Percentiles rank a stretch among this genome's conserved stretches.
phyloP scores from a whole-genome alignment of 2,797 vertebrate species.

The Parauchenoglanis punctatus region DNA sequence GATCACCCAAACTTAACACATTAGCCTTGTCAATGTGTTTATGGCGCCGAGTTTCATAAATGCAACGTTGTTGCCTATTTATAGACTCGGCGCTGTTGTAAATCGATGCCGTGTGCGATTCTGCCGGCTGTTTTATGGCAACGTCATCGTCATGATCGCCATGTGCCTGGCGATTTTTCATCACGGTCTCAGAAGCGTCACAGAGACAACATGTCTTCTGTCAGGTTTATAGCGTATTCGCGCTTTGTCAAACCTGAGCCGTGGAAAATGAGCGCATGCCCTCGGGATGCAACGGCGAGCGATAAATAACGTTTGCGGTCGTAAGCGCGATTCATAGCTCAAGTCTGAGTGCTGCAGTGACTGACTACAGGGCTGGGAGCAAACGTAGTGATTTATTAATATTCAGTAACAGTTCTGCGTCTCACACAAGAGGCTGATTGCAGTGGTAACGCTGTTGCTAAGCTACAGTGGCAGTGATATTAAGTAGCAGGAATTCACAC shows the following conservation, averaged over 20 bases:
- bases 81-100: neutral
- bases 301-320: conserved; percentile 24
- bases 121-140: neutral
- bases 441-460: conserved; percentile 52
- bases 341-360: conserved; percentile 9
- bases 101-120: neutral
- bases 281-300: neutral
- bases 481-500: conserved; percentile 43
- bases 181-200: neutral
- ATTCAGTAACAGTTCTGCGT: conserved; percentile 51
- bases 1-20: neutral
- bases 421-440: neutral
- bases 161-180: neutral
- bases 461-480: conserved; percentile 51
- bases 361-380: conserved; percentile 25
- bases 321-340: neutral
- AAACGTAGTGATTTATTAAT: conserved; percentile 48
- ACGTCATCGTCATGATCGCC: neutral
- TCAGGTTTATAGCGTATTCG: conserved; percentile 3
- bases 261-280: neutral
- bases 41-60: neutral
- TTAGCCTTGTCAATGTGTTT: neutral
- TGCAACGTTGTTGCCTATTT: neutral
- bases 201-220: no score
- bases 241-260: neutral